Evolutionary conservation across 2,888 invertebrate species (phyloP).

Genomic region (Pecten maximus): DNA sequence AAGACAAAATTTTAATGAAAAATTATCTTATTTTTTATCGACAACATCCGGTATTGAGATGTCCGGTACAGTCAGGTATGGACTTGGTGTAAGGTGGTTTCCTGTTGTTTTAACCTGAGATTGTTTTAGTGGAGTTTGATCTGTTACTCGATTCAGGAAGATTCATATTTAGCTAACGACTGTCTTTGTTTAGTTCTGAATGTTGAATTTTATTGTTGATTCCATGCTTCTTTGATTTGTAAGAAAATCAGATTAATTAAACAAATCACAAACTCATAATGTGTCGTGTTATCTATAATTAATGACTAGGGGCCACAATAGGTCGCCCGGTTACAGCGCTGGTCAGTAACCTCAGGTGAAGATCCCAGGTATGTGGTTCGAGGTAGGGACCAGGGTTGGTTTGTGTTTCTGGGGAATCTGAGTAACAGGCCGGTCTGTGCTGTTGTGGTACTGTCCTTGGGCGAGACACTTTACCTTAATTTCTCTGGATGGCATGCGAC

Average conservation of each 20-base stretch:
- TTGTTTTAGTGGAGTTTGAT: neutral
- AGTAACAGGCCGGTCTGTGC: too few species aligned
- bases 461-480: too few species aligned
- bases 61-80: neutral
- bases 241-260: slow-evolving; percentile 26
- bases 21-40: neutral
- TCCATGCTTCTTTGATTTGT: slow-evolving; percentile 34
- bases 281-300: neutral
- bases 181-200: slow-evolving; percentile 9
- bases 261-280: neutral
- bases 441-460: too few species aligned
- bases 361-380: too few species aligned
- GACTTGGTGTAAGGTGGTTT: neutral
- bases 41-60: neutral
- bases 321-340: too few species aligned
- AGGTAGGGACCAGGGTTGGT: too few species aligned
- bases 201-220: slow-evolving; percentile 32
- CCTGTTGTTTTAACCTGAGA: neutral
- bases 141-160: neutral
- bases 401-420: too few species aligned
- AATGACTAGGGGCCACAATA: too few species aligned
- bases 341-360: too few species aligned
- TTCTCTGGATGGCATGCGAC: too few species aligned
- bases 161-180: neutral
- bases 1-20: too few species aligned